These are phyloP conservation scores for Drosophila testacea DNA, from an alignment of 2,888 invertebrate species.

Conservation along the genomic window DNA sequence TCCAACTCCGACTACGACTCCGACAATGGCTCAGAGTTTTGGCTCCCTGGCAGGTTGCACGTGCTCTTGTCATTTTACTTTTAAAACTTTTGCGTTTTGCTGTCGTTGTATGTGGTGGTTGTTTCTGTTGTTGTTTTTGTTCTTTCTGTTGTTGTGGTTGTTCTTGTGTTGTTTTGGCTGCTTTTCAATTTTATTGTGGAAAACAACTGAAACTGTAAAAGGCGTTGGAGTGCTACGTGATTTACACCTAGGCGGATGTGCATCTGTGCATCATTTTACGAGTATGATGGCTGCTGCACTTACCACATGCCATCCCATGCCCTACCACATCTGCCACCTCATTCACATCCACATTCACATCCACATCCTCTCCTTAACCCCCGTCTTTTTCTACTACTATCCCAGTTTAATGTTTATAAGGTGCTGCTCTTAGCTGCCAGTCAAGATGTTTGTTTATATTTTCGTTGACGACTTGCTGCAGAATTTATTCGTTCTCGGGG, in stretches of 20 bases:
- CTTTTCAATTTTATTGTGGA: constrained; percentile 77
- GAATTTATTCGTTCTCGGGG: constrained; percentile 46
- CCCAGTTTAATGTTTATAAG: constrained; percentile 75
- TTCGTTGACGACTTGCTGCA: constrained; percentile 63
- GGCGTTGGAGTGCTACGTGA: constrained; percentile 76
- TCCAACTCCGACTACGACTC: constrained; percentile 10
- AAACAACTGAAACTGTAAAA: constrained; percentile 76
- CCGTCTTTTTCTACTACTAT: not conserved
- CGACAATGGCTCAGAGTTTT: constrained; percentile 10
- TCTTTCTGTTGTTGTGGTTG: constrained; percentile 30
- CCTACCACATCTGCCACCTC: constrained; percentile 5
- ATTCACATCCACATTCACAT: no score
- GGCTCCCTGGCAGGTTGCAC: constrained; percentile 62
- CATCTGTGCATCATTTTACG: constrained; percentile 65
- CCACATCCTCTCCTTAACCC: not conserved
- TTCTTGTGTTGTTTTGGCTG: constrained; percentile 61
- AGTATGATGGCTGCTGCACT: constrained; percentile 45
- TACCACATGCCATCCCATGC: constrained; percentile 36
- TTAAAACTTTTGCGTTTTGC: constrained; percentile 75
- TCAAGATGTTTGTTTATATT: constrained; percentile 68
- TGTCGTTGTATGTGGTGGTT: constrained; percentile 46
- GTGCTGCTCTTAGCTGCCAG: constrained; percentile 78
- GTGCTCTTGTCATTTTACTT: constrained; percentile 80
- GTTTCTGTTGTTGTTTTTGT: constrained; percentile 27
- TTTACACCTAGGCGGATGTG: constrained; percentile 76